Base-by-base conservation (phyloP, 2,113 vertebrate species). In the human (Homo sapiens) region DNA sequence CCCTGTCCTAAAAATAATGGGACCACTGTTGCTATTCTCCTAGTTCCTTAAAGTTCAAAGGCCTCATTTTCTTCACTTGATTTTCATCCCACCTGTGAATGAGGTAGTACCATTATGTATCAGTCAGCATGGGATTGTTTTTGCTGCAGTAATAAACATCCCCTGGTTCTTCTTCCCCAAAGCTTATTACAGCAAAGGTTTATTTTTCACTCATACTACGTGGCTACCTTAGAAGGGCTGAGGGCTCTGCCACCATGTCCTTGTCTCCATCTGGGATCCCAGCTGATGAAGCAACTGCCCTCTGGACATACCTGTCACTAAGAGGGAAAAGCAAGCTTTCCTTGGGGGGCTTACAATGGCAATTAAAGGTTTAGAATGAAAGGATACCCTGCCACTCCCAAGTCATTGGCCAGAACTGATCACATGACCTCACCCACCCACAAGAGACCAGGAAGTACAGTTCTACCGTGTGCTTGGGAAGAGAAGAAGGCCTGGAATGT, bases 401-500 rank as follows among this genome's bases (percentile, higher is more conserved):
- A 52, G 43, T 55, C 16, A 3, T 38, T 35, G 59, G 50, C 59
- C 12, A 30, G 90, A 90, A n/a, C 81, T 12, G 68, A 27, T 14
- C 64, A 16, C 55, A 12, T 40, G 91, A 64, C 30, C 68, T 38
- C 9, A 4, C 35, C 35, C 35, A 2, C 5, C 1, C 18, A 7
- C 14, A 32, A 38, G 43, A 59, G 16, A 52, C 64, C 48, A 43
- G 66, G 45, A 45, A 45, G 48, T 27, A 2, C 45, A 70, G 27
- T 0, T 13, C 18, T n/a, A 2, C 45, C 13, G 0, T 7, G 61
- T 50, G 32, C 55, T 40, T 8, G 0, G 55, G 30, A 32, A 20
- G 50, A 57, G 25, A 3, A 13, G 38, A 61, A 18, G 82, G 38
- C 43, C 9, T 0, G 4, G 35, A 10, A 2, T 43, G 10, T 11